phyloP scores from a whole-genome alignment of 2,797 vertebrate genomes.

The Microctenopoma stevenorrisi region DNA sequence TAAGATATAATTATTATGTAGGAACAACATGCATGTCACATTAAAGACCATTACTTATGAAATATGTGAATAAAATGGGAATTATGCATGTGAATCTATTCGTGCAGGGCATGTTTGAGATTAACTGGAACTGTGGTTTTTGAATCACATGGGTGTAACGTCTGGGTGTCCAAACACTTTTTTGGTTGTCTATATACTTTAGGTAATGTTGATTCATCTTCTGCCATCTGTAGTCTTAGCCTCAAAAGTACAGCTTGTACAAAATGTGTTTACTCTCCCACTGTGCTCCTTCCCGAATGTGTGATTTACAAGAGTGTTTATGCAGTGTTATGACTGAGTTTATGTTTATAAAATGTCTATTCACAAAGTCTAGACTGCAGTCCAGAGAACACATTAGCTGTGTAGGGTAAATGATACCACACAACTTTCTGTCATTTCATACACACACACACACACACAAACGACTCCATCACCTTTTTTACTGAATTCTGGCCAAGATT shows the following conservation, averaged over 20 bases:
- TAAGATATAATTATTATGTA: too few species aligned
- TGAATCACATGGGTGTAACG: too few species aligned
- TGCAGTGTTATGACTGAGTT: slow-evolving; percentile 8
- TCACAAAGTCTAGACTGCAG: slow-evolving; percentile 35
- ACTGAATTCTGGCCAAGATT: slow-evolving; percentile 17
- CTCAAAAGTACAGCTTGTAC: slow-evolving; percentile 1
- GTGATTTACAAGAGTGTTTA: slow-evolving; percentile 35
- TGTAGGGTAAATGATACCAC: slow-evolving; percentile 23
- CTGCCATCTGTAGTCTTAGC: neutral
- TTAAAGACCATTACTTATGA: too few species aligned
- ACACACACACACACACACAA: neutral
- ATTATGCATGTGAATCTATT: too few species aligned
- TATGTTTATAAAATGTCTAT: slow-evolving; percentile 25
- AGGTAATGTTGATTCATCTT: neutral
- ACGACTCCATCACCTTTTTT: neutral
- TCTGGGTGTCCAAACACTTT: neutral
- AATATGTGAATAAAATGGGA: too few species aligned
- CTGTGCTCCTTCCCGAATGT: too few species aligned
- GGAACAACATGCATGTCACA: too few species aligned
- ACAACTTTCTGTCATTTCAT: slow-evolving; percentile 13
- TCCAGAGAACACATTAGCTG: slow-evolving; percentile 11
- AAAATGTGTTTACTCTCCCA: neutral
- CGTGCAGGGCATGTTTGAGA: neutral
- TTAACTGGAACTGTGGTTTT: neutral
- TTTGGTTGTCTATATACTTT: too few species aligned